phyloP scores from a whole-genome alignment of 1,140 invertebrate species.

The Hypsibius dujardini region DNA sequence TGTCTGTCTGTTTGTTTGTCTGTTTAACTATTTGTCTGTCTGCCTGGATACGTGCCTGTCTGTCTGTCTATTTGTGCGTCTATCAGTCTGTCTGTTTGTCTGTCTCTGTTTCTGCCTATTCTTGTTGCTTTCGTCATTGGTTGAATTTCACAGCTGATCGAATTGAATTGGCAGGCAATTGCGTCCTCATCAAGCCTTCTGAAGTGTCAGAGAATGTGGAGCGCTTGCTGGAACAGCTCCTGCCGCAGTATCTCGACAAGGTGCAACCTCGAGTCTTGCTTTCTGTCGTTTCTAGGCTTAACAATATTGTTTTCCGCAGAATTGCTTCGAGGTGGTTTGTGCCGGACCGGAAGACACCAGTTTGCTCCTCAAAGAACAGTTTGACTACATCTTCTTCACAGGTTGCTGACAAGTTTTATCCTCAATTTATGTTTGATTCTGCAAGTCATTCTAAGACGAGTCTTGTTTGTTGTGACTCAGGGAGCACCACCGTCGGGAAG shows the following conservation, averaged over 20 bases:
- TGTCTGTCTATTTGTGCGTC: no score
- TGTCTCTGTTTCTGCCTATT: no score
- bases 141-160: no score
- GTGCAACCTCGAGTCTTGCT: slow-evolving; percentile 33
- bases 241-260: slow-evolving; percentile 78
- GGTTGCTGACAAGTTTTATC: slow-evolving; percentile 41
- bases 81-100: no score
- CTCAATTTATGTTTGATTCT: slow-evolving; percentile 30
- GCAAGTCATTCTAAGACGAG: neutral
- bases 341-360: slow-evolving; percentile 68
- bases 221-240: slow-evolving; percentile 49
- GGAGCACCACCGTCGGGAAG: slow-evolving; percentile 37
- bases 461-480: neutral
- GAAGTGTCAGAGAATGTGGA: slow-evolving; percentile 58
- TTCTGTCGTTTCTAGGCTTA: slow-evolving; percentile 18
- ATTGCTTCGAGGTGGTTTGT: slow-evolving; percentile 40
- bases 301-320: slow-evolving; percentile 28
- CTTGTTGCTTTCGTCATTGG: no score
- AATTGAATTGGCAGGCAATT: slow-evolving; percentile 46
- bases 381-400: slow-evolving; percentile 96
- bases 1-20: no score
- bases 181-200: slow-evolving; percentile 83
- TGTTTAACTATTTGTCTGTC: no score
- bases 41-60: no score
- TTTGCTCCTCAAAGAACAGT: slow-evolving; percentile 64